Base-by-base conservation (phyloP, 1,140 invertebrate species). In the Pogonus chalceus region DNA sequence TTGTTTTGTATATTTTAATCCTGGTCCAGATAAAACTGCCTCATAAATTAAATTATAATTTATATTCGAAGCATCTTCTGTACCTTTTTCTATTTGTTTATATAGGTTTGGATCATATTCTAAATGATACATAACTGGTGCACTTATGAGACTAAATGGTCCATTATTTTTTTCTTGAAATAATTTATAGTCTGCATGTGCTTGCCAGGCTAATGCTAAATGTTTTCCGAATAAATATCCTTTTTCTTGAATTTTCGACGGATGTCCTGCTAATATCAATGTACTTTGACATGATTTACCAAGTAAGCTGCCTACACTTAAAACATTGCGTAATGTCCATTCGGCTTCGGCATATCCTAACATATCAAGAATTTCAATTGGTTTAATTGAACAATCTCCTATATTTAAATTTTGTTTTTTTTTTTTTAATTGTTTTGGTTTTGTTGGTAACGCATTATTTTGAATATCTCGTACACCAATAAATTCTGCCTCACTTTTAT, bases 181-280 rank as follows among this genome's bases (percentile, higher is more conserved):
- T 43, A 54, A 20, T 35, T 58, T 43, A 20, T 55, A 46, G 37
- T 83, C 79, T 7, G 79, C 65, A 61, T 77, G 78, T 10, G 91
- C 89, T 72, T 95, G 91, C 83, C 88, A 92, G 31, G 90, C 88
- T 20, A 93, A 74, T 0, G 89, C 90, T 49, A 95, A 74, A 73
- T 93, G 88, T 68, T 89, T 87, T 20, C 92, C 93, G 79, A 96
- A 95, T 47, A 86, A 77, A 68, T 88, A 91, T 0, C 87, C 92
- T 62, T 83, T 76, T 21, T 82, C 74, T 63, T 87, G 84, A 48
- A 86, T 68, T 16, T 79, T 74, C 43, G 80, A 72, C 20, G 76
- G 72, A 65, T 93, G 90, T 21, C 83, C 85, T 12, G 88, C 90
- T 49, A 96, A 73, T 68, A 85, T 84, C 26, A 95, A 70, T 0